Base-by-base conservation (phyloP, 2,888 invertebrate genomes). In the Choreutis nemorana region DNA sequence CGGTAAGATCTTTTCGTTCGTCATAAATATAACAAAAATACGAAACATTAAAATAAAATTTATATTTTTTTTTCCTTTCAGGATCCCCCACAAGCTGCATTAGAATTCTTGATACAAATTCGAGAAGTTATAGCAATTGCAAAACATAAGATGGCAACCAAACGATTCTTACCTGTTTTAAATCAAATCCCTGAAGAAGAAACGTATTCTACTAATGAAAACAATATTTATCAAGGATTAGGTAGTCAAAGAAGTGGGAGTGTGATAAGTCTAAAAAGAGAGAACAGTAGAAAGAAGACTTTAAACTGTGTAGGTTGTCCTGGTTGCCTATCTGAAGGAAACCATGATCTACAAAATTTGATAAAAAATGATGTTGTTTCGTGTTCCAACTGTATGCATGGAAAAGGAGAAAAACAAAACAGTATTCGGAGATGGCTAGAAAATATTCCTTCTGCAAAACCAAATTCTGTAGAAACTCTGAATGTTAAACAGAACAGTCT, bases 91-190 rank as follows among this genome's bases (percentile, higher is more conserved):
- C 90, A 91, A 23, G 92, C 93, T 30, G 94, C 95, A 13, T 72
- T 94, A 42, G 94, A 95, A 63, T 95, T 95, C 59, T 79, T 95
- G 28, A 83, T 86, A 1, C 92, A 93, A 81, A 92, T 95, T 37
- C 85, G 95, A 36, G 93, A 94, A 79, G 94, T 94, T 4, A 94
- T 94, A 44, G 83, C 91, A 23, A 87, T 94, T 28, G 94, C 94
- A 4, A 93, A 93, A 55, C 89, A 90, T 47, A 93, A 93, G 73
- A 92, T 94, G 88, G 83, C 86, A 22, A 72, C 87, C 0, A 92
- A 93, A 64, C 82, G 87, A 33, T 94, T 90, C 52, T 83, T 87
- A 33, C 94, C 94, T 1, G 86, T 87, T 28, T 70, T 94, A 3
- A 82, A 86, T 30, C 85, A 87, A 49, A 94, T 94, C 47, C 90